phyloP scores from a whole-genome alignment of 2,113 vertebrate species.

The Phalacrocorax pelagicus region DNA sequence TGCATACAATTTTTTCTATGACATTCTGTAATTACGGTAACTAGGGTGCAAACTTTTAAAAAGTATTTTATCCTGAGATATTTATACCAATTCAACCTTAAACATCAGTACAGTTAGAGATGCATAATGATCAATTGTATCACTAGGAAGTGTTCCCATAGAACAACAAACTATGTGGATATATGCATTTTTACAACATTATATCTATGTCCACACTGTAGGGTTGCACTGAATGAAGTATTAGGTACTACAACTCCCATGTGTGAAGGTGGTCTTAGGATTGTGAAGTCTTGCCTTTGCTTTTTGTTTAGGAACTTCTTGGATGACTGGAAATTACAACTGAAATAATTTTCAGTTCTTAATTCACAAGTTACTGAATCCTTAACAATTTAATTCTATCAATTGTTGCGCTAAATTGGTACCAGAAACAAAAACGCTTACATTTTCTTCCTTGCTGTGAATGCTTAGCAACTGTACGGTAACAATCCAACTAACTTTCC shows the following conservation, averaged over 20 bases:
- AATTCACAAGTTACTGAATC: not conserved
- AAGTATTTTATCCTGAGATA: not conserved
- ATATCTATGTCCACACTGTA: not conserved
- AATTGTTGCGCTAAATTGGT: not conserved
- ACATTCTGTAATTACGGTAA: not conserved
- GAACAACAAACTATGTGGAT: not conserved
- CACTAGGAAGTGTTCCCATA: not conserved
- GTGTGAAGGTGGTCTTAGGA: not conserved
- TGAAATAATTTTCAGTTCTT: not conserved
- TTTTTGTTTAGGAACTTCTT: not conserved
- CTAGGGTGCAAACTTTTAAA: not conserved
- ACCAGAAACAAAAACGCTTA: not conserved
- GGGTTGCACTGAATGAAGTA: not conserved
- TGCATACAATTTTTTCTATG: not conserved
- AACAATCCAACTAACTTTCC: not conserved
- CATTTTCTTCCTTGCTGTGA: not conserved
- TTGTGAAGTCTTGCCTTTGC: not conserved
- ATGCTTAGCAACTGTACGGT: not conserved
- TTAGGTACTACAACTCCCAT: not conserved
- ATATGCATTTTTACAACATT: not conserved
- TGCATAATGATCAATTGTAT: not conserved
- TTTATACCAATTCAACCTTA: not conserved
- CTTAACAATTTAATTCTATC: not conserved
- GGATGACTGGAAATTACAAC: not conserved
- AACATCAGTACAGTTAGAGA: not conserved